Evolutionary conservation across 2,113 vertebrate species (phyloP).

Genomic region (Burhinus oedicnemus): DNA sequence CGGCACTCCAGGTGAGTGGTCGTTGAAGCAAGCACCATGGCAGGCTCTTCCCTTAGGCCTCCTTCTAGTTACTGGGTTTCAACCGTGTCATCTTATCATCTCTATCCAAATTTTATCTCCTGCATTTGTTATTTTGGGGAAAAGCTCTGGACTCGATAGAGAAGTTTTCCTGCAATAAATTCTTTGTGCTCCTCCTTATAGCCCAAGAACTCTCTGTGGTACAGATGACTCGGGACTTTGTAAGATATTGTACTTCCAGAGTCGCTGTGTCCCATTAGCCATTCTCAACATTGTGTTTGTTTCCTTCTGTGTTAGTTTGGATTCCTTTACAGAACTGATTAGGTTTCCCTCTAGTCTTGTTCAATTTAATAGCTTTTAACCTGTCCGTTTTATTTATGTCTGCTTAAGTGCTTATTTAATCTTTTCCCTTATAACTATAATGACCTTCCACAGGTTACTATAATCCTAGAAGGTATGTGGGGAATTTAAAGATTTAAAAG

Average conservation of each 20-base stretch:
- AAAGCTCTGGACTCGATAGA: not conserved
- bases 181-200: not conserved
- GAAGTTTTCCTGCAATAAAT: not conserved
- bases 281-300: not conserved
- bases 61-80: not conserved
- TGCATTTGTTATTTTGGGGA: not conserved
- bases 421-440: constrained; percentile 71
- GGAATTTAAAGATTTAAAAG: constrained; percentile 73
- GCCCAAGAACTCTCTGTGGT: not conserved
- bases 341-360: constrained; percentile 31
- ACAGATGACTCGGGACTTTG: not conserved
- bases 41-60: not conserved
- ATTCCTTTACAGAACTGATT: constrained; percentile 49
- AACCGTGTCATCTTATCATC: not conserved
- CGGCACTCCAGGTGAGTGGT: rapidly evolving
- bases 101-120: not conserved
- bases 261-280: not conserved
- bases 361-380: constrained; percentile 71
- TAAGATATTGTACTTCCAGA: not conserved
- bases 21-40: not conserved
- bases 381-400: constrained; percentile 71
- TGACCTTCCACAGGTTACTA: constrained; percentile 73
- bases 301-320: constrained; percentile 16
- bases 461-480: constrained; percentile 72
- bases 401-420: constrained; percentile 72